A percentile compares a stretch with the other conserved stretches of the same genome.
Evolutionary conservation across 2,888 invertebrate genomes (phyloP).

Genomic region (Euplexia lucipara): DNA sequence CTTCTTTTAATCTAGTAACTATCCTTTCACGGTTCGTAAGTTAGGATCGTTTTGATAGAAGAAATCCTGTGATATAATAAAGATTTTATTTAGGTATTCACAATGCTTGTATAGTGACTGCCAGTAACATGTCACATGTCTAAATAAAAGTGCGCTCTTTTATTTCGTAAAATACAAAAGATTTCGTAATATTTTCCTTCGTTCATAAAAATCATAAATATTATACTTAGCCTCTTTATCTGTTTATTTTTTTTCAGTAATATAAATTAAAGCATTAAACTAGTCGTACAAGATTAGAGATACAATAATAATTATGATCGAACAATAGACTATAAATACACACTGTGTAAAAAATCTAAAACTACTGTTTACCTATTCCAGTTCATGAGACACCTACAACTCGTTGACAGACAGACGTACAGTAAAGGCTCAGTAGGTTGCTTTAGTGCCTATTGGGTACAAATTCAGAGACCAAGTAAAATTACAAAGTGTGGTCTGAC

Average conservation of each 20-base stretch:
- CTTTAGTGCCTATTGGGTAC: no score
- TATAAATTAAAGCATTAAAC: no score
- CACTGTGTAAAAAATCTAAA: no score
- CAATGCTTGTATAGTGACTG: background rate
- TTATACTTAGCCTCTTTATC: background rate
- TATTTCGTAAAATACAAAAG: background rate
- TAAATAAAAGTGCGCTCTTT: background rate
- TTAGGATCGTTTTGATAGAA: constrained; percentile 43
- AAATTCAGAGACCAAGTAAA: no score
- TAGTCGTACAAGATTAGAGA: no score
- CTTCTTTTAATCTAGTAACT: constrained; percentile 66
- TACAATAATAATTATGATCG: no score
- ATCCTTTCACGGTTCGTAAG: constrained; percentile 50
- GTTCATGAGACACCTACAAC: no score
- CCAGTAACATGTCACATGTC: background rate
- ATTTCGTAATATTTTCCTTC: background rate
- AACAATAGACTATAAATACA: no score
- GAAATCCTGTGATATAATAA: constrained; percentile 6
- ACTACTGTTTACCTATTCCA: no score
- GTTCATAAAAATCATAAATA: background rate
- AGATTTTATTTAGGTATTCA: constrained; percentile 1
- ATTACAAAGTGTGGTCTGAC: no score
- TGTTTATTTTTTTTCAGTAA: background rate
- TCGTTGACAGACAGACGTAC: no score
- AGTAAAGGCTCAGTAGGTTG: no score